Percentiles rank a stretch among this genome's conserved stretches.
Evolutionary conservation across 2,113 vertebrate genomes (phyloP).

Genomic region (Hemiscyllium ocellatum): DNA sequence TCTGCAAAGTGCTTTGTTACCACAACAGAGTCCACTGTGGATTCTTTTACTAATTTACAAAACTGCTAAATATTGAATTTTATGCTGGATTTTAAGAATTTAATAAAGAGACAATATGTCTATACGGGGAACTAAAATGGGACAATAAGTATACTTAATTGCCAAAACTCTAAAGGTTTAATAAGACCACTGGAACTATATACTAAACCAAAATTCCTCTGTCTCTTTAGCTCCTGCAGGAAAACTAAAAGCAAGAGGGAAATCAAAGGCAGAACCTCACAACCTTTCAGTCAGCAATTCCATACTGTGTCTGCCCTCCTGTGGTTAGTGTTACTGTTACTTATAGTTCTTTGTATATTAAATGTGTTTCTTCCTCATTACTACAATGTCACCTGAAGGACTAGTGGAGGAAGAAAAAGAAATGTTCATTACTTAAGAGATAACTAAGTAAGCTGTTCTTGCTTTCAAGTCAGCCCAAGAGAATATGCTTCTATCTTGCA

Average conservation of each 20-base stretch:
- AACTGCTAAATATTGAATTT: background rate
- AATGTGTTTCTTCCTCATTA: background rate
- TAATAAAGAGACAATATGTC: background rate
- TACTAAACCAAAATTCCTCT: background rate
- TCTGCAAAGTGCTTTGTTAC: background rate
- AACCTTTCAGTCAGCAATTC: background rate
- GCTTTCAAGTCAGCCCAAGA: background rate
- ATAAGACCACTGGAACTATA: background rate
- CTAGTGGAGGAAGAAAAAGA: background rate
- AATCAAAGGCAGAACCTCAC: background rate
- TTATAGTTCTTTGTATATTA: background rate
- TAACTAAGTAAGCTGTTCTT: background rate
- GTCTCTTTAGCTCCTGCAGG: background rate
- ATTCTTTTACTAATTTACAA: background rate
- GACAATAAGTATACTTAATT: background rate
- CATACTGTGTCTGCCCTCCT: background rate
- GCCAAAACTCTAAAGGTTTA: background rate
- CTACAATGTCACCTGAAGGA: conserved; percentile 21
- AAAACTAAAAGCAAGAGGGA: background rate
- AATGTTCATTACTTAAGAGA: background rate
- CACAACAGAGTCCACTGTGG: background rate
- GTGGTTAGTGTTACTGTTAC: background rate
- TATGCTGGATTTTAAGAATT: background rate
- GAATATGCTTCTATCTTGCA: background rate
- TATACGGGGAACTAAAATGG: background rate